Conservation (phyloP, 2,888 invertebrate genomes). For the Eupithecia subumbrata region DNA sequence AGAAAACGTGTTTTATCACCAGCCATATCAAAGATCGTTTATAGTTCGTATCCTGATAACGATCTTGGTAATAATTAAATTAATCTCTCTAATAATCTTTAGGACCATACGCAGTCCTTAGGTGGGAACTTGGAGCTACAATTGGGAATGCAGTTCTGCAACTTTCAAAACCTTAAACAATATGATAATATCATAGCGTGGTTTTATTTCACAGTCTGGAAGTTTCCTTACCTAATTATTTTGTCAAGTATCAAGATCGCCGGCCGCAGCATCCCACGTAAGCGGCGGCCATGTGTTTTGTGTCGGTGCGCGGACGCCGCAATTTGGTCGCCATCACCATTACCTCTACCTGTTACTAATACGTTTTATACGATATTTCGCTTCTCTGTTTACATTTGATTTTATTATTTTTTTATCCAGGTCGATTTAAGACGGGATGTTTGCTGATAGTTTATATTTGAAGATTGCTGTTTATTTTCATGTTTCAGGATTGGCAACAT, state of each 20-base stretch:
- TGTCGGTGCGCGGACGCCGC: constrained; percentile 70
- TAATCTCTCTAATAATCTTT: too few relatives aligned
- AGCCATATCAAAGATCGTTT: neutral
- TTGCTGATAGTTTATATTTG: constrained; percentile 32
- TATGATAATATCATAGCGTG: neutral
- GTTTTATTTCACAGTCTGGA: neutral
- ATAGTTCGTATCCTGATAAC: too few relatives aligned
- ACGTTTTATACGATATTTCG: constrained; percentile 71
- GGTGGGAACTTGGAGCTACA: too few relatives aligned
- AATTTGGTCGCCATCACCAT: constrained; percentile 72
- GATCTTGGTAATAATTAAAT: too few relatives aligned
- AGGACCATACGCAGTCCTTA: too few relatives aligned
- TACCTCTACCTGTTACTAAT: constrained; percentile 67
- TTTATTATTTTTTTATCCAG: constrained; percentile 45
- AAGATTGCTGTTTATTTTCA: constrained; percentile 30
- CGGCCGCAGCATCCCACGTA: constrained; percentile 44
- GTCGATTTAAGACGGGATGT: constrained; percentile 44
- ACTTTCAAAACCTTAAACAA: neutral
- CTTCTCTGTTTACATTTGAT: constrained; percentile 47
- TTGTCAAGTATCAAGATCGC: constrained; percentile 51
- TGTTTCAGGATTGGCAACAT: constrained; percentile 26
- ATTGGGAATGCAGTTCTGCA: too few relatives aligned
- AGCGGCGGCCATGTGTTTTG: constrained; percentile 74
- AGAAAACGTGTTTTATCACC: too few relatives aligned
- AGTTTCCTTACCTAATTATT: neutral